Base-by-base conservation (phyloP, 2,888 invertebrate species). In the Oscheius sp. region DNA sequence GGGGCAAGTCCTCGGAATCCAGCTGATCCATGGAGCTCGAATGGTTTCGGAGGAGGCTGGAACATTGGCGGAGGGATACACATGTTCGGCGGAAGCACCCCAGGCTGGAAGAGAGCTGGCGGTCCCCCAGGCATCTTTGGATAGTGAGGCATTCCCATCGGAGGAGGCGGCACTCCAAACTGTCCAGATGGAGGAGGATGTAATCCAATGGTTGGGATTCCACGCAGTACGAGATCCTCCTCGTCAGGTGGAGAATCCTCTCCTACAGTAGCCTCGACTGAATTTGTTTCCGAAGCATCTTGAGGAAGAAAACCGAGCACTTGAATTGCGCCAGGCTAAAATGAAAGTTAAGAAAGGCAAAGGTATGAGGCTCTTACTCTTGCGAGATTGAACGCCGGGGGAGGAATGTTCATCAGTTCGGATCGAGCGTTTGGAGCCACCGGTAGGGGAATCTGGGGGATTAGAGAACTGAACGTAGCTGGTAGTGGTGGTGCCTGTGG, bases 1-100 rank as follows among this genome's bases (percentile, higher is more conserved):
- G 72, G 72, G 29, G 72, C 72, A 7, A 72, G 55, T 50, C 72
- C 72, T 33, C 50, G 37, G 29, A 72, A 72, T 32, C 72, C 72
- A 33, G 53, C 62, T 0, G 62, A 72, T 10, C 72, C 72, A 48
- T 72, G 72, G 1, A 60, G 10, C 48, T 70, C 70, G 13, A 58
- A 13, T 7, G 51, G 32, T 32, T 35, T 48, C 21, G 70, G 58
- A 53, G 55, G 55, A 2, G 70, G 70, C 2, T 65, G 47, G 47
- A 42, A 29, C 65, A 65, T 48, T 10, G 48, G 50, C 2, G 65
- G 65, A 47, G 51, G 66, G 9, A 50, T 57, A 29, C 21, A 21
- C 57, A 57, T 57, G 10, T 13, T 29, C 57, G 57, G 57, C 4
- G 60, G 60, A n/a, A 11, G 33, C 60, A 60, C 35, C 1, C 60